Base-by-base conservation (phyloP, 2,888 invertebrate genomes). In the Drosophila macrospina region DNA sequence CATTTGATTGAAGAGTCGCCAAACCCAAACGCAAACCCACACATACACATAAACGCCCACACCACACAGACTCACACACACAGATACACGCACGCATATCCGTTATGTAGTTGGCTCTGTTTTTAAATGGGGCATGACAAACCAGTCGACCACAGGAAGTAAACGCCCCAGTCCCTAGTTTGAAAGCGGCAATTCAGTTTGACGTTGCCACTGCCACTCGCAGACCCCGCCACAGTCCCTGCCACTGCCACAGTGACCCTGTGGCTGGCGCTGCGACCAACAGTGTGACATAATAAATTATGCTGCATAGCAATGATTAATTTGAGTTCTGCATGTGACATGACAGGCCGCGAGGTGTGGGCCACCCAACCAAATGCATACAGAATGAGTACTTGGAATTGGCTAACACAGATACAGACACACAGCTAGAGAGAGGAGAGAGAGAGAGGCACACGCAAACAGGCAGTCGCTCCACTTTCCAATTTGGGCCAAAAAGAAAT, bases 231-330 rank as follows among this genome's bases (percentile, higher is more conserved):
- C 10, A n/a, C 8, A 32, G 34, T 11, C 30, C 1, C 26, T n/a
- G 45, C 13, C 36, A 20, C 48, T 56, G 37, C 28, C 48, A 26
- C 36, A 24, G 4, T 32, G 37, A 6, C 45, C 50, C 34, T 15
- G 26, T 26, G 41, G 44, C 24, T 45, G 41, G 36, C 26, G 34
- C 11, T 79, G 81, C 60, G 82, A 74, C 70, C 50, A 57, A 45
- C 80, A 80, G 79, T 88, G 83, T 82, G 85, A 86, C 88, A 89
- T 88, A 89, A 86, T 86, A 89, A 86, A 86, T 86, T 89, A 86
- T 89, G 88, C 83, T 86, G 83, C 88, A 82, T 69, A 73, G 71
- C 88, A 68, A 89, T 86, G 85, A 86, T 86, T 86, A 86, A 86
- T 86, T 85, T 74, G 86, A 70, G 80, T 80, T 78, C 69, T 80